phyloP scores from a whole-genome alignment of 2,888 invertebrate species.

The Drosophila algonquin region DNA sequence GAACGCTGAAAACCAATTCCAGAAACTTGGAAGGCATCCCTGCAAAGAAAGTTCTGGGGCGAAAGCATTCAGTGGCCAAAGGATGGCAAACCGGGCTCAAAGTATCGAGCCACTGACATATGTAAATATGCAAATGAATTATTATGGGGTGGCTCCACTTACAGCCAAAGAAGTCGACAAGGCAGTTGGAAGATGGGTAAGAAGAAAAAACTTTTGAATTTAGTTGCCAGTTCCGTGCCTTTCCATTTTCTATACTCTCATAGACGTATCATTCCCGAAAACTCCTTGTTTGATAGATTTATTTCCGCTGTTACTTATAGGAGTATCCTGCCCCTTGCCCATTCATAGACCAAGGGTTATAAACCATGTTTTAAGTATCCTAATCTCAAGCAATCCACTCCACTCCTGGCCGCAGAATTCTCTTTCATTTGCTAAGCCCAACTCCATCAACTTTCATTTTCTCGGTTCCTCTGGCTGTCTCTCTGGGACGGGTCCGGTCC shows the following conservation, averaged over 20 bases:
- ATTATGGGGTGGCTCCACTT: conserved; percentile 1
- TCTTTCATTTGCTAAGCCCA: neutral
- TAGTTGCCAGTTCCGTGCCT: too few relatives aligned
- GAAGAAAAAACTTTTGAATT: too few relatives aligned
- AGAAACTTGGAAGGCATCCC: too few relatives aligned
- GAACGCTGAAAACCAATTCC: too few relatives aligned
- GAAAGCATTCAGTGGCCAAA: conserved; percentile 51
- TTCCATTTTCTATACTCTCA: too few relatives aligned
- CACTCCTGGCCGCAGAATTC: neutral
- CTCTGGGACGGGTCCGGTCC: neutral
- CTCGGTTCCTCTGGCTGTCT: neutral
- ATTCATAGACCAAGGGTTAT: neutral
- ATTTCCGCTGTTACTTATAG: neutral
- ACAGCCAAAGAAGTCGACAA: neutral
- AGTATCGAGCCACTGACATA: neutral
- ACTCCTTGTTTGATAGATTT: neutral
- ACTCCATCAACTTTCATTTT: conserved; percentile 16
- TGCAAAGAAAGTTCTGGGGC: neutral
- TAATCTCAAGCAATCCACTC: neutral
- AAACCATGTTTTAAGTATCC: neutral
- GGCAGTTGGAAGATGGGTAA: too few relatives aligned
- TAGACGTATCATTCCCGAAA: too few relatives aligned
- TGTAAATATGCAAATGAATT: conserved; percentile 9
- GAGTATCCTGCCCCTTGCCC: neutral
- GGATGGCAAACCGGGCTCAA: conserved; percentile 39